A percentile compares a stretch with the other conserved stretches of the same genome.
phyloP scores from a whole-genome alignment of 2,888 invertebrate species.

The Eristalis pertinax region DNA sequence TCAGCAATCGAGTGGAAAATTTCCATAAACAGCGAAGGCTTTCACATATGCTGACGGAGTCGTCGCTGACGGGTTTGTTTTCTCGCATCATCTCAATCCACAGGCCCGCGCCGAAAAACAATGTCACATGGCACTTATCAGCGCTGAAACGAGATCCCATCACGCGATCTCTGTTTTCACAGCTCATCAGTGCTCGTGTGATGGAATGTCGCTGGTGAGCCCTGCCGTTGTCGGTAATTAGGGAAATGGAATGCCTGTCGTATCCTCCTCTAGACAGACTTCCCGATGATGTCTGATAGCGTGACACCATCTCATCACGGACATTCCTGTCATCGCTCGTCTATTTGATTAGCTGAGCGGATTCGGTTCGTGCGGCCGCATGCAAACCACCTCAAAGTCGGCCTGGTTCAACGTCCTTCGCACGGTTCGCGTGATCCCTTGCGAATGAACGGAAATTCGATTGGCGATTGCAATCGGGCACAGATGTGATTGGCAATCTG shows the following conservation, averaged over 20 bases:
- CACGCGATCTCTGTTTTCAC: neutral
- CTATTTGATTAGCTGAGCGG: neutral
- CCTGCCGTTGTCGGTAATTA: slow-evolving; percentile 34
- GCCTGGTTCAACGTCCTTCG: slow-evolving; percentile 31
- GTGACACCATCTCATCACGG: slow-evolving; percentile 44
- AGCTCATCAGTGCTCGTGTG: neutral
- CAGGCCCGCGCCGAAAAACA: no score
- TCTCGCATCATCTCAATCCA: no score
- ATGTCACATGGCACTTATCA: no score
- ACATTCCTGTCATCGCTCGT: slow-evolving; percentile 14
- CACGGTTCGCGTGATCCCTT: slow-evolving; percentile 27
- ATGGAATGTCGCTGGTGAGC: neutral
- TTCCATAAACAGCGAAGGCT: neutral
- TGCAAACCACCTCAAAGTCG: neutral
- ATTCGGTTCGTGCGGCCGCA: neutral
- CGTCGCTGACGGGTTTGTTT: no score
- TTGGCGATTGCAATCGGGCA: slow-evolving; percentile 19
- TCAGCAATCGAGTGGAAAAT: neutral
- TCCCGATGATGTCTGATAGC: slow-evolving; percentile 40
- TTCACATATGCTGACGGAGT: no score
- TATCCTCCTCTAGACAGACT: slow-evolving; percentile 30
- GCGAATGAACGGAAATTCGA: neutral
- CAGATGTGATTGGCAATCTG: slow-evolving; percentile 22
- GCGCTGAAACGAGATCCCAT: neutral
- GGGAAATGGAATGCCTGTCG: slow-evolving; percentile 12